A percentile compares a stretch with the other conserved stretches of the same genome.
These are phyloP conservation scores for Oreotrochilus melanogaster DNA, from an alignment of 2,113 vertebrate genomes.

Conservation along the genomic window DNA sequence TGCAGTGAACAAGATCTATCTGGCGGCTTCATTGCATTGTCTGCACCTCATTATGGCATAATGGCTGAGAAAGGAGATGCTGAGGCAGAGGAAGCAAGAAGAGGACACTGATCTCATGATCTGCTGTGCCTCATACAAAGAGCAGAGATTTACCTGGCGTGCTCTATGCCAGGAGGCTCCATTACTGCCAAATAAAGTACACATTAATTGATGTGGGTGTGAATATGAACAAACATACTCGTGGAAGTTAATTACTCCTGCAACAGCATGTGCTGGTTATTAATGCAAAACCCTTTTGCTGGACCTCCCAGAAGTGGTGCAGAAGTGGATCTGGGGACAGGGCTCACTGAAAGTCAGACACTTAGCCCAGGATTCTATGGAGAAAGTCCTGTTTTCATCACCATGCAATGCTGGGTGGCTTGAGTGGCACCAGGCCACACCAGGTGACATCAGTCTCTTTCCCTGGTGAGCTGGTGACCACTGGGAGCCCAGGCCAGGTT, in stretches of 20 bases:
- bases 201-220: background rate
- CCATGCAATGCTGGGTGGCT: background rate
- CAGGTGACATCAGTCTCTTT: background rate
- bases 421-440: background rate
- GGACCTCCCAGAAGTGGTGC: background rate
- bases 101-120: background rate
- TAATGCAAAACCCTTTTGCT: background rate
- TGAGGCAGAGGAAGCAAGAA: background rate
- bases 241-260: background rate
- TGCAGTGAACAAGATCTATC: background rate
- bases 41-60: background rate
- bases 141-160: background rate
- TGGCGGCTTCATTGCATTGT: background rate
- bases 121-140: background rate
- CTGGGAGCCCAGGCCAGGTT: background rate
- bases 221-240: background rate
- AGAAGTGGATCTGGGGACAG: background rate
- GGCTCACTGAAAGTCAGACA: background rate
- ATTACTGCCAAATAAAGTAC: background rate
- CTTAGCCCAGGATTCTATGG: background rate
- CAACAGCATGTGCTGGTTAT: background rate
- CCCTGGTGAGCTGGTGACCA: background rate
- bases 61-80: background rate
- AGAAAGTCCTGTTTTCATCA: background rate
- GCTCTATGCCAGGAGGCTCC: background rate